Base-by-base conservation (phyloP, 2,888 invertebrate genomes). In the Cryptus viduatorius region DNA sequence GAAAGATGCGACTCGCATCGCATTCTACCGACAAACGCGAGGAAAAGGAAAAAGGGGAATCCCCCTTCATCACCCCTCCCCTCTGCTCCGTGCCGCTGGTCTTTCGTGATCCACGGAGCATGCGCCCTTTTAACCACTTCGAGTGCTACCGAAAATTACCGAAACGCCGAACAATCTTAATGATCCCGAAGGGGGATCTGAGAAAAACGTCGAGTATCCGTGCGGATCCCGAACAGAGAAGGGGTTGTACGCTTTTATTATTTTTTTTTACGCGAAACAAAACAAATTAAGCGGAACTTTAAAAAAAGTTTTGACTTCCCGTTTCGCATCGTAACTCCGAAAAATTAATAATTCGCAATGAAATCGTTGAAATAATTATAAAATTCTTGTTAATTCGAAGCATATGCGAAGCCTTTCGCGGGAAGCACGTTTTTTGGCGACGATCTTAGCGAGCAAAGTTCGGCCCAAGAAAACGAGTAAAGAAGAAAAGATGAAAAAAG, bases 151-250 rank as follows among this genome's bases (percentile, higher is more conserved):
- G 82, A 87, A 61, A 87, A 87, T 85, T 87, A 87, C 86, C 87
- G 87, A 87, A 87, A 87, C 87, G 87, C 85, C 87, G 80, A 86
- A 87, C 86, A 76, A 87, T 87, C 87, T 87, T 85, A 82, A 86
- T 78, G 72, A 85, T 76, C 81, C 24, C 59, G 1, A 59, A 64
- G 16, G 65, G 68, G 76, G 16, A 61, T 37, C 14, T 31, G 72
- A 56, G 71, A 65, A 69, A 69, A 67, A 61, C 19, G 48, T 14
- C 48, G 29, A 29, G 64, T 75, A 76, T 82, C 79, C 79, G 80
- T 7, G 72, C 67, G 82, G 82, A 77, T 73, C 78, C 42, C 56
- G 29, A 44, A 14, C 44, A 19, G 14, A 46, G 59, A 59, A 24
- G 24, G 72, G 46, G 8, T 53, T 29, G n/a, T 29, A 7, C 19